Percentiles rank a stretch among this genome's conserved stretches.
Evolutionary conservation across 2,797 vertebrate genomes (phyloP).

Genomic region (Tenualosa thibaudeaui): DNA sequence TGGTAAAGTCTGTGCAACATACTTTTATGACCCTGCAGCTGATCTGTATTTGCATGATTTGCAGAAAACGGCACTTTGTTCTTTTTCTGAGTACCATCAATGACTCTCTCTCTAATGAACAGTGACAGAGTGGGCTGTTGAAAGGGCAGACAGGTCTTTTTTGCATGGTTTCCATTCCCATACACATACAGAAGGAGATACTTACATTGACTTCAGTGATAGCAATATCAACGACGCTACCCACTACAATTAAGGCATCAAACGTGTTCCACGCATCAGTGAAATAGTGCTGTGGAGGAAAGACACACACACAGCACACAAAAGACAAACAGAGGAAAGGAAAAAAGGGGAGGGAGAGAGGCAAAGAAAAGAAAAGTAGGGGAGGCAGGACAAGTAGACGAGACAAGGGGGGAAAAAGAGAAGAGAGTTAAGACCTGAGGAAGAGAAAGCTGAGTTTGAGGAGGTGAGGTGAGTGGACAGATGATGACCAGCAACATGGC

Average conservation of each 20-base stretch:
- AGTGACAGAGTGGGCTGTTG: background rate
- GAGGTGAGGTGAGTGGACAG: background rate
- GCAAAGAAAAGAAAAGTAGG: constrained; percentile 49
- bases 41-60: background rate
- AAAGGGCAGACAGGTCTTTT: background rate
- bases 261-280: constrained; percentile 99
- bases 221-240: constrained; percentile 99
- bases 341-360: constrained; percentile 55
- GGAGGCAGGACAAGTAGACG: constrained; percentile 71
- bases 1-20: background rate
- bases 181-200: constrained; percentile 59
- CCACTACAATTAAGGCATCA: constrained; percentile 99
- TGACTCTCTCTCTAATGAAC: background rate
- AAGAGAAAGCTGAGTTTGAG: background rate
- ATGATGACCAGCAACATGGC: background rate
- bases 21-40: background rate
- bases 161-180: constrained; percentile 40
- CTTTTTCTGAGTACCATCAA: background rate
- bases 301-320: constrained; percentile 66
- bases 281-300: constrained; percentile 98
- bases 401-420: constrained; percentile 67
- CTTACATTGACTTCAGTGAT: constrained; percentile 98
- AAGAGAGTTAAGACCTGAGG: constrained; percentile 33
- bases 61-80: background rate
- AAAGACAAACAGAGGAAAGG: constrained; percentile 25